Conservation (phyloP, 2,113 vertebrate genomes). For the Brachyistius frenatus region DNA sequence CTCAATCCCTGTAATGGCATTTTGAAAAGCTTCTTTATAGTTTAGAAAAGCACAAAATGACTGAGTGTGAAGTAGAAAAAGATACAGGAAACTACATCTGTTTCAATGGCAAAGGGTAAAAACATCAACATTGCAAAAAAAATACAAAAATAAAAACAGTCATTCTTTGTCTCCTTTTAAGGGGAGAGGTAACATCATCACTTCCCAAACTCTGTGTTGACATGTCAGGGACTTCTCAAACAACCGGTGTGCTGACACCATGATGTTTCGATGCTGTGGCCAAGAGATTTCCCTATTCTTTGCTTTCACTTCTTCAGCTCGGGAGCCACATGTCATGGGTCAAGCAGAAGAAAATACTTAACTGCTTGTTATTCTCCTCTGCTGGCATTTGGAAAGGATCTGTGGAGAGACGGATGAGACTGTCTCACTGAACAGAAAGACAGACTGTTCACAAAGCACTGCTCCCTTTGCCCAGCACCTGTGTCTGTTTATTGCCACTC, state of each 20-base stretch:
- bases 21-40: constrained; percentile 3
- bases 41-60: constrained; percentile 1
- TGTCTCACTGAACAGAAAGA: constrained; percentile 62
- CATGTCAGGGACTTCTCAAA: constrained; percentile 29
- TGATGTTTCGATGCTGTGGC: constrained; percentile 51
- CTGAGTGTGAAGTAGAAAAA: neutral
- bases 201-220: constrained; percentile 54
- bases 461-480: constrained; percentile 34
- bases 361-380: constrained; percentile 74
- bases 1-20: neutral
- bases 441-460: constrained; percentile 48
- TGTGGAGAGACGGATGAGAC: constrained; percentile 73
- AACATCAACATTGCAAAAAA: neutral
- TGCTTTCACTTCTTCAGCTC: constrained; percentile 27
- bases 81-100: neutral
- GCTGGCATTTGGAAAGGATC: constrained; percentile 62
- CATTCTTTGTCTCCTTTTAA: constrained; percentile 38
- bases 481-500: constrained; percentile 44
- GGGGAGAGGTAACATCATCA: constrained; percentile 27
- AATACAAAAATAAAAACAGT: constrained; percentile 10
- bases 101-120: neutral
- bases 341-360: constrained; percentile 75
- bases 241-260: constrained; percentile 64
- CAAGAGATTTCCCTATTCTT: constrained; percentile 40
- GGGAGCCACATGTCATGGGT: constrained; percentile 68